Evolutionary conservation across 2,888 invertebrate species (phyloP).

Genomic region (Papilio gigon): DNA sequence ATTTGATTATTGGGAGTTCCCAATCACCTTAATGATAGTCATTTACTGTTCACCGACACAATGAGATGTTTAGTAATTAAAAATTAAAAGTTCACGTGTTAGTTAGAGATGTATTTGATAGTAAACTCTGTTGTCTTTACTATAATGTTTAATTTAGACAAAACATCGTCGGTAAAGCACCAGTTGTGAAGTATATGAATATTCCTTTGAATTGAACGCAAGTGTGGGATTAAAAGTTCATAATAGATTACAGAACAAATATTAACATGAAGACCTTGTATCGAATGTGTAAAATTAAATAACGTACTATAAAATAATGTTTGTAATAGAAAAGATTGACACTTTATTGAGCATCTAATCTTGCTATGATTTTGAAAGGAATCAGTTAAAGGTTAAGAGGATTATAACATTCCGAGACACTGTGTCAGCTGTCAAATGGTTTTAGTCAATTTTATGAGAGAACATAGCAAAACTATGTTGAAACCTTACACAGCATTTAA

Average conservation of each 20-base stretch:
- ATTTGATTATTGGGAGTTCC: conserved; percentile 5
- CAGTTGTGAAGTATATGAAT: neutral
- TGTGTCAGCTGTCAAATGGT: neutral
- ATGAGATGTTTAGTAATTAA: conserved; percentile 27
- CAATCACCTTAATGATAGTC: conserved; percentile 18
- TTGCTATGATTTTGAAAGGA: conserved; percentile 7
- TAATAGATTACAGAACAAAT: conserved; percentile 17
- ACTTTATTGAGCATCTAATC: conserved; percentile 10
- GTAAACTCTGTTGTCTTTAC: neutral
- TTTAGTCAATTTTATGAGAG: neutral
- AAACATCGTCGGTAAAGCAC: neutral
- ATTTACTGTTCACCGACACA: conserved; percentile 14
- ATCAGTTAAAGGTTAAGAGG: conserved; percentile 3
- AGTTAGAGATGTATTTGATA: neutral
- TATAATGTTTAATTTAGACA: neutral
- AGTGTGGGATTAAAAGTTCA: conserved; percentile 20
- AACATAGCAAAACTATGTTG: neutral
- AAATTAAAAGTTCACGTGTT: conserved; percentile 27
- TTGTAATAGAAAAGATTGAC: neutral
- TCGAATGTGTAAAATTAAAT: conserved; percentile 6
- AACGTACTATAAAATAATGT: conserved; percentile 2
- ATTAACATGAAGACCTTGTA: conserved; percentile 7
- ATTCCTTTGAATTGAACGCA: conserved; percentile 13
- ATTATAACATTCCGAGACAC: neutral
- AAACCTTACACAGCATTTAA: no score